phyloP scores from a whole-genome alignment of 1,140 invertebrate species.

The Gryllus bimaculatus region DNA sequence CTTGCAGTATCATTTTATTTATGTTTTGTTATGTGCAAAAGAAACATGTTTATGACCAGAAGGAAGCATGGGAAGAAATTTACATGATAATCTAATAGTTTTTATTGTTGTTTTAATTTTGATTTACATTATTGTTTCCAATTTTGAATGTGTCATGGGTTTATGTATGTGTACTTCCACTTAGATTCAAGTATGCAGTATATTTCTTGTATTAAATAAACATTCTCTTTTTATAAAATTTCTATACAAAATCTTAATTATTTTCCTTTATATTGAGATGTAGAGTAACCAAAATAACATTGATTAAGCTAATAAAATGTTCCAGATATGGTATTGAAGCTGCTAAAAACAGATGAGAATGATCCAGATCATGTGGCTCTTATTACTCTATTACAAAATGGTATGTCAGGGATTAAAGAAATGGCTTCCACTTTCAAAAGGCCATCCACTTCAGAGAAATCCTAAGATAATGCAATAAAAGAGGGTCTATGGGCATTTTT shows the following conservation, averaged over 20 bases:
- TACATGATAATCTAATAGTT: too few relatives aligned
- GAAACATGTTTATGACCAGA: too few relatives aligned
- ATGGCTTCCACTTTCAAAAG: constrained; percentile 44
- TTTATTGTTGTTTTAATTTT: too few relatives aligned
- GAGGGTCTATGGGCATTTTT: neutral
- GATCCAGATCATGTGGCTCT: constrained; percentile 35
- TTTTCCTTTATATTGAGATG: neutral
- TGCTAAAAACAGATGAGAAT: constrained; percentile 39
- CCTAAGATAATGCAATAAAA: neutral
- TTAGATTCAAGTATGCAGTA: too few relatives aligned
- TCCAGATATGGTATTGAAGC: constrained; percentile 52
- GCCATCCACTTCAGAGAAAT: constrained; percentile 10
- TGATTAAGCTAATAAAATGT: constrained; percentile 3
- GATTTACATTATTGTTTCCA: too few relatives aligned
- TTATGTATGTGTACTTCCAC: too few relatives aligned
- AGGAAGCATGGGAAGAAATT: too few relatives aligned
- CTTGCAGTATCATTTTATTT: too few relatives aligned
- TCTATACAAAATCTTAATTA: neutral
- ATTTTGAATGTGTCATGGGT: too few relatives aligned
- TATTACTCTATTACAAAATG: constrained; percentile 33
- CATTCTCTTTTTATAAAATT: too few relatives aligned
- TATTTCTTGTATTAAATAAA: too few relatives aligned
- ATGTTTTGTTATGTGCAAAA: too few relatives aligned
- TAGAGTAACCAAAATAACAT: neutral
- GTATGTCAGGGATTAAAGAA: constrained; percentile 41